Evolutionary conservation across 2,888 invertebrate genomes (phyloP).

Genomic region (Drosophila falleni): DNA sequence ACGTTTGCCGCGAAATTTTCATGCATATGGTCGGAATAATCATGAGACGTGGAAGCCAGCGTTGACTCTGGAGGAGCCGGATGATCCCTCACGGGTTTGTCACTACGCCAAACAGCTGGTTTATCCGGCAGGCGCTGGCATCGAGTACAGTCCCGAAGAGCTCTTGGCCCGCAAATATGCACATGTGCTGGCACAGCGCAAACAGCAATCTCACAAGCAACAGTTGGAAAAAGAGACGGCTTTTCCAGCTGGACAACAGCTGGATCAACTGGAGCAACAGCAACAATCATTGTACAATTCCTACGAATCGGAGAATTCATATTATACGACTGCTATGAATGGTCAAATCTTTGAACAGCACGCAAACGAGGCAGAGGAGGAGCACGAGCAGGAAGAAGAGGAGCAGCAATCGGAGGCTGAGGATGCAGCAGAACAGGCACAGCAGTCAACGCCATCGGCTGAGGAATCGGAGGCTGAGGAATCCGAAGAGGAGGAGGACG

Average conservation of each 20-base stretch:
- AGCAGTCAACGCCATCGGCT: conserved; percentile 34
- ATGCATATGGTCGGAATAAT: conserved; percentile 82
- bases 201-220: conserved; percentile 37
- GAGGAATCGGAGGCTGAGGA: conserved; percentile 46
- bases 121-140: conserved; percentile 82
- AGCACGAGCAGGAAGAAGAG: neutral
- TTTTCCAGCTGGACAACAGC: conserved; percentile 10
- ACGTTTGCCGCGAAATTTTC: conserved; percentile 83
- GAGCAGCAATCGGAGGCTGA: conserved; percentile 23
- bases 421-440: conserved; percentile 27
- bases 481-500: conserved; percentile 26
- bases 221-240: conserved; percentile 12
- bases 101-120: conserved; percentile 84
- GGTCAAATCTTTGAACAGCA: conserved; percentile 50
- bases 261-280: conserved; percentile 20
- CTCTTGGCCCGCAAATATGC: conserved; percentile 80
- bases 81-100: conserved; percentile 83
- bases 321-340: conserved; percentile 62
- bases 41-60: conserved; percentile 85
- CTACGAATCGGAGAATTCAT: conserved; percentile 60
- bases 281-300: conserved; percentile 52
- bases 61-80: conserved; percentile 84
- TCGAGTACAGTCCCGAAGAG: conserved; percentile 85
- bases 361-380: conserved; percentile 23
- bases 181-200: conserved; percentile 46